Percentiles rank a stretch among this genome's conserved stretches.
These are phyloP conservation scores for Patella vulgata DNA, from an alignment of 1,140 invertebrate genomes.

Conservation along the genomic window DNA sequence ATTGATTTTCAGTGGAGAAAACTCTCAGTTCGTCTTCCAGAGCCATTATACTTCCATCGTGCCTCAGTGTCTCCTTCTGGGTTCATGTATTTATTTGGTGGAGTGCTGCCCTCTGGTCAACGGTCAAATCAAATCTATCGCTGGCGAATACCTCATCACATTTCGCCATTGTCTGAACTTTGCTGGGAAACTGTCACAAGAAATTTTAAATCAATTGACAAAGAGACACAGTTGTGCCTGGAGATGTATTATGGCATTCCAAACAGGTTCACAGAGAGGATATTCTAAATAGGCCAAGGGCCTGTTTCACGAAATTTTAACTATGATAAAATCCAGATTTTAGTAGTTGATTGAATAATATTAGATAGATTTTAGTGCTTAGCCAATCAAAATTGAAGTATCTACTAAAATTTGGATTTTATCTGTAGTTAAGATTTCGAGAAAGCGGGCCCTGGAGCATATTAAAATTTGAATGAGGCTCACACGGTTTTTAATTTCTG, in stretches of 20 bases:
- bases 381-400: too few species aligned
- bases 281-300: slow-evolving; percentile 3
- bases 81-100: slow-evolving; percentile 39
- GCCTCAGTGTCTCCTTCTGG: slow-evolving; percentile 28
- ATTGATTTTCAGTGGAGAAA: slow-evolving; percentile 29
- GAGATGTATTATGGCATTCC: slow-evolving; percentile 12
- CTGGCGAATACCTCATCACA: slow-evolving; percentile 21
- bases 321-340: too few species aligned
- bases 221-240: neutral
- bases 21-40: slow-evolving; percentile 21
- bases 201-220: slow-evolving; percentile 5
- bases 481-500: too few species aligned
- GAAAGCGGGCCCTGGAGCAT: too few species aligned
- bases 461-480: too few species aligned
- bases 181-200: slow-evolving; percentile 28
- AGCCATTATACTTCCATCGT: slow-evolving; percentile 35
- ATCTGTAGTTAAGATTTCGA: too few species aligned
- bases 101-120: slow-evolving; percentile 19
- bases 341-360: too few species aligned
- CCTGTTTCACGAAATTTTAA: too few species aligned
- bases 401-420: too few species aligned
- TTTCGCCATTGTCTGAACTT: slow-evolving; percentile 30
- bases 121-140: slow-evolving; percentile 28
- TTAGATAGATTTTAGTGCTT: too few species aligned
- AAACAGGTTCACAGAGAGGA: neutral